Evolutionary conservation across 2,888 invertebrate species (phyloP).

Genomic region (Meganola albula): DNA sequence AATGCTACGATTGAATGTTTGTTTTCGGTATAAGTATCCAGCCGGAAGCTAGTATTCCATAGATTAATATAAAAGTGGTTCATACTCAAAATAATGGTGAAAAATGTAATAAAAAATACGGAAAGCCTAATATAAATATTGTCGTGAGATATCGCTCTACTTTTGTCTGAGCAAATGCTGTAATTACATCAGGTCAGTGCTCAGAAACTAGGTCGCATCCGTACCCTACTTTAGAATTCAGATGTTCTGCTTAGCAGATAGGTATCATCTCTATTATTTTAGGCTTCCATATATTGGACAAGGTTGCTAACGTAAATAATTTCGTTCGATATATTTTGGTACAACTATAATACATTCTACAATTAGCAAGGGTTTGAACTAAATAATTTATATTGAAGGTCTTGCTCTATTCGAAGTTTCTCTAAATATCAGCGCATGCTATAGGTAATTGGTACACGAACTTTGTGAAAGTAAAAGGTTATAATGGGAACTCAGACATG

Average conservation of each 20-base stretch:
- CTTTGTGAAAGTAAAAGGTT: conserved; percentile 13
- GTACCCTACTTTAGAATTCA: conserved; percentile 32
- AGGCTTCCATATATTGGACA: too few species aligned
- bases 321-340: too few species aligned
- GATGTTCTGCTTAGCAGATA: conserved; percentile 14
- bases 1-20: too few species aligned
- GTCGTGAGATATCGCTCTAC: conserved; percentile 31
- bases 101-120: conserved; percentile 12
- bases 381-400: too few species aligned
- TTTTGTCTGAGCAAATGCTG: conserved; percentile 35
- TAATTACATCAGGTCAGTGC: conserved; percentile 45
- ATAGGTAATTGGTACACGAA: conserved; percentile 11
- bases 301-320: too few species aligned
- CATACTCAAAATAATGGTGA: too few species aligned
- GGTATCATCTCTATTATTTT: conserved; percentile 6
- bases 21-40: too few species aligned
- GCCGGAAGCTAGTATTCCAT: too few species aligned
- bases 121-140: conserved; percentile 28
- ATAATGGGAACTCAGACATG: conserved; percentile 5
- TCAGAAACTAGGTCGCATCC: conserved; percentile 40
- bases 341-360: too few species aligned
- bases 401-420: too few species aligned
- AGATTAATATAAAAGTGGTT: too few species aligned
- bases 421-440: conserved; percentile 29
- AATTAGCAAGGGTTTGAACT: too few species aligned